Evolutionary conservation across 1,140 invertebrate genomes (phyloP), one percentile per base, ranked within the genome.

Genomic region (Macrotrachela quadricornifera): DNA sequence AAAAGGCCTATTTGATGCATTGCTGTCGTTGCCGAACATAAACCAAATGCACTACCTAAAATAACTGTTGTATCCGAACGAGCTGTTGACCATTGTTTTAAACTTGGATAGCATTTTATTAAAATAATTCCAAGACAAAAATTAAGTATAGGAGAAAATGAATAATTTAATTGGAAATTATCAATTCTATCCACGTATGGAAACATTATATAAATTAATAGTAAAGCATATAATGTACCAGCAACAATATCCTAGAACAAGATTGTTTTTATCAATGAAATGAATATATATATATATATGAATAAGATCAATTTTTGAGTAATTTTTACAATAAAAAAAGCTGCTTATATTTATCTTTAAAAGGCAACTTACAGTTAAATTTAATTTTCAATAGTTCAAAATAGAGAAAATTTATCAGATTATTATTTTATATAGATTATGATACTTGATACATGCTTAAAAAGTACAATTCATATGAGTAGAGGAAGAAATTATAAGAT

Each of bases 61-160:
- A 85, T 80, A 70, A 83, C 79, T 10, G 82, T 78, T 1, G 84
- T 85, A 65, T 90, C 85, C 30, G 82, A 82, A 63, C 84, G 83
- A 12, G 60, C 58, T n/a, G 63, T 65, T 55, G 58, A 61, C 60
- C 64, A 66, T 50, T 58, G 55, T 42, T 64, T 61, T 14, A 63
- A 51, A 52, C 79, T 77, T 44, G 78, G 78, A 50, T 71, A 66
- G 49, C 75, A 76, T 2, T 82, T 79, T 67, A 82, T 79, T 63
- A 78, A 79, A 51, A 79, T 67, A 53, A 46, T 46, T 50, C 82
- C 77, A 46, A 79, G 70, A 1, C 75, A 62, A 51, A 85, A 73
- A 15, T 78, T 78, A 47, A 77, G 60, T n/a, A 78, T 55, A 10
- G 82, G 77, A 13, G 80, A 76, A 64, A 74, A 79, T 37, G 70